Evolutionary conservation across 2,113 vertebrate species (phyloP).

Genomic region (Orientallactaga bullata): DNA sequence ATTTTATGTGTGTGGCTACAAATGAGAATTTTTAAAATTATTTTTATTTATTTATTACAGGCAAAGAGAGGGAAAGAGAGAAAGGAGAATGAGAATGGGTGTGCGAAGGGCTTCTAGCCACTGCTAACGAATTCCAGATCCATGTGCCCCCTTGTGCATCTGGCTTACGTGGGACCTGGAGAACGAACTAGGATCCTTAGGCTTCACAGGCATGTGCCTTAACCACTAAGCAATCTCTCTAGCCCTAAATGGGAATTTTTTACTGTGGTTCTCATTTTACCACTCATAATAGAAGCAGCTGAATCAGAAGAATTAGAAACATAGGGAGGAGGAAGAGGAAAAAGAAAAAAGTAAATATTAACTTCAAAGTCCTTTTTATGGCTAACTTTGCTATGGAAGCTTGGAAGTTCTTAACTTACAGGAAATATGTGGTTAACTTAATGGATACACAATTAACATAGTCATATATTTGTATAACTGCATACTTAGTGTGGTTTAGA

Average conservation of each 20-base stretch:
- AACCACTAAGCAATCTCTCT: too few relatives aligned
- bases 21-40: background rate
- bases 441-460: background rate
- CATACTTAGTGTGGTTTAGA: background rate
- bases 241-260: too few relatives aligned
- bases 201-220: too few relatives aligned
- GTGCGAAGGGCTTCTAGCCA: too few relatives aligned
- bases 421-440: background rate
- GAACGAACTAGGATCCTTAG: too few relatives aligned
- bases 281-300: background rate
- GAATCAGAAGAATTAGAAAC: background rate
- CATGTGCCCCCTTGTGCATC: too few relatives aligned
- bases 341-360: too few relatives aligned
- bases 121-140: too few relatives aligned
- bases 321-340: background rate
- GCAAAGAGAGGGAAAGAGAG: too few relatives aligned
- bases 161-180: too few relatives aligned
- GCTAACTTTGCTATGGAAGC: background rate
- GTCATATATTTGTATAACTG: background rate
- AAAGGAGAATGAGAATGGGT: too few relatives aligned
- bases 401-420: background rate
- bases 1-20: background rate
- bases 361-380: background rate
- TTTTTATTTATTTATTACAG: too few relatives aligned
- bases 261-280: background rate